Evolutionary conservation across 2,113 vertebrate species (phyloP).

Genomic region (Dipodomys merriami): DNA sequence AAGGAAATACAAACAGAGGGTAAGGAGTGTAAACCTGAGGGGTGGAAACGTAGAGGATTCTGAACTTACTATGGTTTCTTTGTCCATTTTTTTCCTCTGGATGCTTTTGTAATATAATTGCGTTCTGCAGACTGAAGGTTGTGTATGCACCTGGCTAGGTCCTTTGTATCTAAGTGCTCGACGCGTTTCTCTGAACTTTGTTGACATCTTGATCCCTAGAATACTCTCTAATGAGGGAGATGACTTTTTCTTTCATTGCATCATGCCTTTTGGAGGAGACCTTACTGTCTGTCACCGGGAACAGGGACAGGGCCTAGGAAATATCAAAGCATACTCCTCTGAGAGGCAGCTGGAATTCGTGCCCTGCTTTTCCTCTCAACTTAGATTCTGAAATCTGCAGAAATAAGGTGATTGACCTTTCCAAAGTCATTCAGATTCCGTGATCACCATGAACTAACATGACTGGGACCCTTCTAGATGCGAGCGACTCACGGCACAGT

Average conservation of each 20-base stretch:
- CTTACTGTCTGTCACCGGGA: conserved; percentile 56
- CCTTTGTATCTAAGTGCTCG: not conserved
- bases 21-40: not conserved
- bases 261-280: conserved; percentile 45
- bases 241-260: conserved; percentile 34
- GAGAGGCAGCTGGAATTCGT: conserved; percentile 61
- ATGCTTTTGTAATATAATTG: not conserved
- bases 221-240: not conserved
- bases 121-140: not conserved
- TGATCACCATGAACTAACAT: not conserved
- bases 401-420: conserved; percentile 14
- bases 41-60: conserved; percentile 30
- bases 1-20: conserved; percentile 42
- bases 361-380: conserved; percentile 46
- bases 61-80: not conserved
- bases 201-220: not conserved
- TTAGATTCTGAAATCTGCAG: conserved; percentile 46
- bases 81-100: not conserved
- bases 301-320: conserved; percentile 51
- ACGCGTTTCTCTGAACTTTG: not conserved
- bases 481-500: not conserved
- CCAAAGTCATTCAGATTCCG: not conserved
- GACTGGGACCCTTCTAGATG: not conserved
- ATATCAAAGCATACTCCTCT: not conserved
- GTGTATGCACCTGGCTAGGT: not conserved